Evolutionary conservation across 2,797 vertebrate genomes (phyloP), one percentile per base, ranked within the genome.

Genomic region (Eidolon dupreanum): DNA sequence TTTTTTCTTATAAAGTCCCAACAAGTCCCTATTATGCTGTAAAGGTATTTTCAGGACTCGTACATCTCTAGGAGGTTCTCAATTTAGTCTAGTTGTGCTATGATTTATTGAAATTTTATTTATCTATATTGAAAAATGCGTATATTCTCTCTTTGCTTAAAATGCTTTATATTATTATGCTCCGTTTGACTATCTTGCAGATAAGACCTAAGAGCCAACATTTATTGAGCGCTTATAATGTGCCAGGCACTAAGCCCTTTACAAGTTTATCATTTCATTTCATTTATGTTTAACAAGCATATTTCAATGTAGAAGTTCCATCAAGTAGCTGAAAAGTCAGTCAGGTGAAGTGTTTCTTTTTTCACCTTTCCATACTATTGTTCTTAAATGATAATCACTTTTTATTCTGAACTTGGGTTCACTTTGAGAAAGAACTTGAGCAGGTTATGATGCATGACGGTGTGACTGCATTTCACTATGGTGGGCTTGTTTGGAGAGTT

Each of bases 1-100:
- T 95, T 90, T 92, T 93, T 94, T 87, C 81, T 95, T 96, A 94
- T 82, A 92, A 97, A 94, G 77, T 94, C 86, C 84, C 74, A 57
- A 93, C 28, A 89, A 95, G 79, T 87, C 49, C 24, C 46, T 68
- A 43, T 61, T 88, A 61, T 11, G 55, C 61, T 61, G 49, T 49
- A 63, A 88, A 95, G 66, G 73, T 96, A 78, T 95, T 96, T 93
- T 66, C 8, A 88, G 92, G 78, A 51, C 41, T 83, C 6, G 0
- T 38, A 13, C 20, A 65, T 61, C 36, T 93, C 75, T 36, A 61
- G 13, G 33, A 94, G 41, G 20, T 26, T 93, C 66, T 91, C 65
- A 68, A 8, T 87, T 91, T 85, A 84, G 65, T 41, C n/a, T 41
- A 8, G 61, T 95, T 77, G 9, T 55, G 22, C 31, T 46, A 51